Conservation (phyloP, 1,140 invertebrate genomes). For the Camponotus pennsylvanicus region DNA sequence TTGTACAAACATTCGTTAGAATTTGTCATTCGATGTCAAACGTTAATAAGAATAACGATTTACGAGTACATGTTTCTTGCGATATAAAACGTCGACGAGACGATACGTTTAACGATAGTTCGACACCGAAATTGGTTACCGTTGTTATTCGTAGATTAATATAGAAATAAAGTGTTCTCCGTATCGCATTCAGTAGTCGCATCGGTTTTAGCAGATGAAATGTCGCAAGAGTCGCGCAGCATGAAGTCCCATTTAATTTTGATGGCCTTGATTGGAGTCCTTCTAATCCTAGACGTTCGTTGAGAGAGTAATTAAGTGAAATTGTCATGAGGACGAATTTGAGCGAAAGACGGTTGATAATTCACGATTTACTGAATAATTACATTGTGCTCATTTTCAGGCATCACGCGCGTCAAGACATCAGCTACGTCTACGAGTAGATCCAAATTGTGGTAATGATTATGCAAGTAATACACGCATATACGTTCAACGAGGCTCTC, state of each 20-base stretch:
- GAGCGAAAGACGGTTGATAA: not conserved
- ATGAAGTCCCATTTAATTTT: conserved; percentile 30
- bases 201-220: conserved; percentile 22
- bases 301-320: conserved; percentile 72
- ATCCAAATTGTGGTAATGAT: conserved; percentile 68
- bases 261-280: conserved; percentile 31
- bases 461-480: conserved; percentile 5
- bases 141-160: conserved; percentile 14
- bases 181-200: conserved; percentile 17
- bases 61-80: conserved; percentile 16
- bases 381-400: conserved; percentile 62
- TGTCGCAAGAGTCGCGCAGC: not conserved
- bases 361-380: conserved; percentile 20
- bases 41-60: conserved; percentile 47
- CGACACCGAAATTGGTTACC: conserved; percentile 18
- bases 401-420: not conserved
- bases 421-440: conserved; percentile 12
- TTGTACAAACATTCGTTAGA: not conserved
- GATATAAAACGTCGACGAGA: conserved; percentile 32
- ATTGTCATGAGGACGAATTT: conserved; percentile 3
- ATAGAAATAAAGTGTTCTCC: conserved; percentile 8
- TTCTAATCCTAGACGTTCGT: conserved; percentile 76
- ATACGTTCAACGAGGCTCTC: not conserved
- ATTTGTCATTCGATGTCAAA: not conserved
- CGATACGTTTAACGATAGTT: not conserved